Base-by-base conservation (phyloP, 2,113 vertebrate species). In the Mandrillus leucophaeus region DNA sequence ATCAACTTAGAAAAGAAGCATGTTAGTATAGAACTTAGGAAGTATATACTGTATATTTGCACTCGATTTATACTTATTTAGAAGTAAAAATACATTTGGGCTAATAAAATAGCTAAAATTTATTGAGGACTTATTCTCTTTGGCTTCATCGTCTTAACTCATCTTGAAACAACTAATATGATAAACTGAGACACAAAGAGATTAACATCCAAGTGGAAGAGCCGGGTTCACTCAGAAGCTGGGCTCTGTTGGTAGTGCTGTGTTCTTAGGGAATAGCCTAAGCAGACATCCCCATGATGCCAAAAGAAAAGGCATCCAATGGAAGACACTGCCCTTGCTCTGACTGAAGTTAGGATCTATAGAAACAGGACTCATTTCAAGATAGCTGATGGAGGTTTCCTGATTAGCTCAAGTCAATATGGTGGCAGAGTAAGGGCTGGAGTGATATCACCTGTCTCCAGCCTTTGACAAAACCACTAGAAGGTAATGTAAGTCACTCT, bases 81-180 rank as follows among this genome's bases (percentile, higher is more conserved):
- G 17, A 91, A 93, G 52, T 88, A 78, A 86, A 93, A 95, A n/a
- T 59, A n/a, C 25, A 78, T 91, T 92, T 78, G 52, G 61, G 23
- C 38, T 88, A 75, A 95, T 43, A 82, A 92, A 90, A 68, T 38
- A 72, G 17, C n/a, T 85, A 52, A 86, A 66, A 52, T 52, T 8
- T 59, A 40, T 82, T 23, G 13, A 89, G 35, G 50, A 48, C 48
- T 55, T 84, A 35, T 4, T 76, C 4, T 61, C 23, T 85, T 88
- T 68, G 9, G 57, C 52, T 52, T 76, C 45, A 14, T 11, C 2
- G 1, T 79, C 20, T 88, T 57, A 87, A 61, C 30, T 90, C 3
- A 40, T 70, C 22, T 91, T 81, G 35, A 72, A 75, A 85, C 38
- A 90, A 50, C 8, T 43, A n/a, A 48, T 72, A 12, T 16, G 27